Conservation (phyloP, 2,113 vertebrate genomes). For the Paratilapia polleni region DNA sequence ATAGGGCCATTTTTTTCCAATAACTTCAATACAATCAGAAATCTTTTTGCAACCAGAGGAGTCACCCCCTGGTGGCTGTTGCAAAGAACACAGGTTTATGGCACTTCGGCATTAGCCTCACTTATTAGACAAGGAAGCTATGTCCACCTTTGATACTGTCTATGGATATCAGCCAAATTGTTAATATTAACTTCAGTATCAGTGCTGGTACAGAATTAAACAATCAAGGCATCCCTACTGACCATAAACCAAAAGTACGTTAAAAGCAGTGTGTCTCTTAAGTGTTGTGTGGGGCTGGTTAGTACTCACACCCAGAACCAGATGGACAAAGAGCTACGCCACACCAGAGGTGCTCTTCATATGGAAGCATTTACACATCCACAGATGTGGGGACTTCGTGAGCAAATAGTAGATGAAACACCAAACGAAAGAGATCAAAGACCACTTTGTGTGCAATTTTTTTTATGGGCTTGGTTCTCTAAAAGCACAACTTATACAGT, state of each 20-base stretch:
- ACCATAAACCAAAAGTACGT: not conserved
- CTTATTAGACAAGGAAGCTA: not conserved
- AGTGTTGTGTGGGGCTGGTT: not conserved
- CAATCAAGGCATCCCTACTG: not conserved
- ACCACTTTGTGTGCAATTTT: not conserved
- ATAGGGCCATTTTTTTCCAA: not conserved
- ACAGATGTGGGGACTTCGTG: conserved; percentile 56
- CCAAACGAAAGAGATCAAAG: conserved; percentile 6
- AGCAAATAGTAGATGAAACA: not conserved
- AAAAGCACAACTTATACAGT: not conserved
- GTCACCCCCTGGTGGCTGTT: not conserved
- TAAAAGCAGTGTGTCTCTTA: not conserved
- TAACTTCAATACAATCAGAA: too few species aligned
- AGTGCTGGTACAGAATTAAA: not conserved
- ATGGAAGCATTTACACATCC: conserved; percentile 73
- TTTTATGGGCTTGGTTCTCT: conserved; percentile 23
- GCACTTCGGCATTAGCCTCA: not conserved
- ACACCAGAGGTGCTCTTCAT: conserved; percentile 56
- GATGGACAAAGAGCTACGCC: conserved; percentile 39
- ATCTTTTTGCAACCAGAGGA: not conserved
- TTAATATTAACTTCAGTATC: not conserved
- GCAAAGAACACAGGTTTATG: not conserved
- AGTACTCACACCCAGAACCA: conserved; percentile 39
- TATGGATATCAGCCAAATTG: not conserved
- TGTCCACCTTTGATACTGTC: not conserved